Percentiles rank a stretch among this genome's conserved stretches.
Evolutionary conservation across 2,113 vertebrate species (phyloP).

Genomic region (Nanorana parkeri): DNA sequence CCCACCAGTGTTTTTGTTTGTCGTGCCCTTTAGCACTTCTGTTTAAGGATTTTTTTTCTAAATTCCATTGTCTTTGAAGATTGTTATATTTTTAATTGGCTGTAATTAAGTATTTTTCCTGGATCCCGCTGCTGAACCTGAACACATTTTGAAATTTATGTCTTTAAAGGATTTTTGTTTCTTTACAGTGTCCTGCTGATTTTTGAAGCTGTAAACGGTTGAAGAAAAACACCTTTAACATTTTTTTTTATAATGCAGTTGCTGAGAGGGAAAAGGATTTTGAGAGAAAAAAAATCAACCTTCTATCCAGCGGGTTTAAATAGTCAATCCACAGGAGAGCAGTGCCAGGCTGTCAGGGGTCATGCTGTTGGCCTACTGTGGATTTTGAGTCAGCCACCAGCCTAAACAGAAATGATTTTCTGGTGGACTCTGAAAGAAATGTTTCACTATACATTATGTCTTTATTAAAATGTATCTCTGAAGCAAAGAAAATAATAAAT

Average conservation of each 20-base stretch:
- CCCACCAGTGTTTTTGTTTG: constrained; percentile 44
- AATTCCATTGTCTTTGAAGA: constrained; percentile 64
- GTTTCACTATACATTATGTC: constrained; percentile 35
- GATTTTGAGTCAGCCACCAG: constrained; percentile 22
- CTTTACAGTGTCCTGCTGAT: constrained; percentile 43
- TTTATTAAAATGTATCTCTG: constrained; percentile 41
- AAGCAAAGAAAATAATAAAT: constrained; percentile 21
- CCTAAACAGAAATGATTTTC: constrained; percentile 38
- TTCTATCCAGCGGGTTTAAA: constrained; percentile 49
- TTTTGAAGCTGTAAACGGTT: constrained; percentile 46
- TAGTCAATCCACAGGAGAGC: constrained; percentile 52
- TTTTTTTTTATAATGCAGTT: constrained; percentile 40
- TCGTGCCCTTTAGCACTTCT: constrained; percentile 58
- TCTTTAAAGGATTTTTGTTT: constrained; percentile 53
- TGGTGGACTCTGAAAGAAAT: constrained; percentile 19
- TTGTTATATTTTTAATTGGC: constrained; percentile 60
- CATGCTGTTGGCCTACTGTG: constrained; percentile 53
- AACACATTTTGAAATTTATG: constrained; percentile 54
- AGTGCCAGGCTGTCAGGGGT: constrained; percentile 49
- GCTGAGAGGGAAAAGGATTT: constrained; percentile 54
- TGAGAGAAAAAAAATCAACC: constrained; percentile 51
- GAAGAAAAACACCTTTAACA: constrained; percentile 38
- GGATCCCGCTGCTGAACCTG: constrained; percentile 36
- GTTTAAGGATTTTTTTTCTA: constrained; percentile 64
- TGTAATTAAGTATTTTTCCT: constrained; percentile 56